Base-by-base conservation (phyloP, 2,888 invertebrate genomes). In the Halocaridina rubra region DNA sequence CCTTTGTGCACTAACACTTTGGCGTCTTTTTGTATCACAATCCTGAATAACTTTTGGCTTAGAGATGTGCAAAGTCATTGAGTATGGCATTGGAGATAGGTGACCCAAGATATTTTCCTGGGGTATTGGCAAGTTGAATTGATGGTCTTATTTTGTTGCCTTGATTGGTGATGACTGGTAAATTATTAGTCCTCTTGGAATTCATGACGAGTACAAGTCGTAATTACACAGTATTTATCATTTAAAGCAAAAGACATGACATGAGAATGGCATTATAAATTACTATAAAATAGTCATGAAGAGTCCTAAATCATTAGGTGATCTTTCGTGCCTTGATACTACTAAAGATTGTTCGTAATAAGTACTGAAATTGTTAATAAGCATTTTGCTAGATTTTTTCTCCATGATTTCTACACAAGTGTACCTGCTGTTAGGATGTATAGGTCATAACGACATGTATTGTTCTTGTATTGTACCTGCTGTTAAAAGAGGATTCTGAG, bases 191-290 rank as follows among this genome's bases (percentile, higher is more conserved):
- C 33, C 33, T n/a, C n/a, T n/a, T n/a, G n/a, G n/a, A n/a, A n/a
- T n/a, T n/a, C n/a, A n/a, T n/a, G n/a, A n/a, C n/a, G n/a, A n/a
- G n/a, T n/a, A n/a, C n/a, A n/a, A n/a, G n/a, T n/a, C n/a, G n/a
- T n/a, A n/a, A 1, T 22, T 27, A 33, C 13, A 39, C 39, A 33
- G 27, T 53, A 46, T 10, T 19, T 74, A 46, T 74, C 53, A 39
- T 74, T 53, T 46, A 39, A 22, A 74, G 33, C 74, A 74, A 74
- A 74, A 74, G 74, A 74, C 74, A 74, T 74, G 74, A 74, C 74
- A 74, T 46, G 22, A 39, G 59, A n/a, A 72, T 33, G 59, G 57
- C 71, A 80, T 72, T 16, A 46, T 4, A 32, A 29, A 33, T 72
- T 19, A 29, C n/a, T 19, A 19, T 79, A 19, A 30, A 53, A 33